Evolutionary conservation across 2,797 vertebrate species (phyloP).

Genomic region (Siniperca scherzeri): DNA sequence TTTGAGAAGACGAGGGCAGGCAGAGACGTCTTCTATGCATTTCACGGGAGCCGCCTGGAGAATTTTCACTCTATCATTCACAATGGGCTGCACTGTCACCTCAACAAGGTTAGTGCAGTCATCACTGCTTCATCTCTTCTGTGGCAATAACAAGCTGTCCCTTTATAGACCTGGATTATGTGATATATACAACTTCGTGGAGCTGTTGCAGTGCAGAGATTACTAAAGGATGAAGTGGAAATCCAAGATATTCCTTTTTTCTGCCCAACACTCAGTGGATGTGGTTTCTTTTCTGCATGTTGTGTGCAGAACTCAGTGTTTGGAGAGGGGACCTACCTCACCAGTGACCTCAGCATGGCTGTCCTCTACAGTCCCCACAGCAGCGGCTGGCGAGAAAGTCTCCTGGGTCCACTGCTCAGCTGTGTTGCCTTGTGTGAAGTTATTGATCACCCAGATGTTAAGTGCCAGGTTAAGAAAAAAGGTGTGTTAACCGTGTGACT

Average conservation of each 20-base stretch:
- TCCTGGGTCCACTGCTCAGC: constrained; percentile 92
- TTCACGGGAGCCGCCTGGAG: constrained; percentile 97
- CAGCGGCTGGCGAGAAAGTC: constrained; percentile 91
- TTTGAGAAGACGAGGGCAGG: constrained; percentile 92
- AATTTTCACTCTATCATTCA: constrained; percentile 99
- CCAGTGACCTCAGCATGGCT: constrained; percentile 98
- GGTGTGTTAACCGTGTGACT: constrained; percentile 79
- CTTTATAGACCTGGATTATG: background rate
- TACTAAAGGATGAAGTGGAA: background rate
- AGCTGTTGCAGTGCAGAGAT: background rate
- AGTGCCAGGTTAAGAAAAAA: constrained; percentile 97
- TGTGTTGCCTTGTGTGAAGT: constrained; percentile 97
- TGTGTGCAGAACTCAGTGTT: constrained; percentile 93
- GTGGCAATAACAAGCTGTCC: background rate
- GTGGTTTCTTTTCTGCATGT: constrained; percentile 1
- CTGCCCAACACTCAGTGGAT: background rate
- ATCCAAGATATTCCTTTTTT: background rate
- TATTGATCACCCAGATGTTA: constrained; percentile 98
- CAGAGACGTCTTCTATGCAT: constrained; percentile 93
- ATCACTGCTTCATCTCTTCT: background rate
- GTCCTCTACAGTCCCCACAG: constrained; percentile 96
- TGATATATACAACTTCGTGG: background rate
- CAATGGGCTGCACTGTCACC: constrained; percentile 96
- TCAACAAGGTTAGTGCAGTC: constrained; percentile 80
- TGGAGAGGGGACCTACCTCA: constrained; percentile 98